phyloP scores from a whole-genome alignment of 2,113 vertebrate genomes.

The Gobius niger region DNA sequence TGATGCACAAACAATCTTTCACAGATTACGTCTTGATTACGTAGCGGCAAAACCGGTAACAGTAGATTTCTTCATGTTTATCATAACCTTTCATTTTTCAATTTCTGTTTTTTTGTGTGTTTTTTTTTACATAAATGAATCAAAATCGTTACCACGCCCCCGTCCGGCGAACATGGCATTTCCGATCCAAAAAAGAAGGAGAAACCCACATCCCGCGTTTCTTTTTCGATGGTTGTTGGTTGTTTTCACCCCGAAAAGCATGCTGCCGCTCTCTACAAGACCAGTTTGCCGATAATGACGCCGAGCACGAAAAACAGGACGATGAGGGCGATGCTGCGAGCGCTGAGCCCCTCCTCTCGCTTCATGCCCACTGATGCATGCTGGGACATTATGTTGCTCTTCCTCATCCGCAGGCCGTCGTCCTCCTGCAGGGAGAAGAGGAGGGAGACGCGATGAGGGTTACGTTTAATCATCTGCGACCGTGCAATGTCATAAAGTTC shows the following conservation, averaged over 20 bases:
- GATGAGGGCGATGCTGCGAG: conserved; percentile 86
- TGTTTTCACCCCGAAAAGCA: conserved; percentile 69
- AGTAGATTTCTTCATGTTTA: conserved; percentile 74
- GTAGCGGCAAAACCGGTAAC: conserved; percentile 90
- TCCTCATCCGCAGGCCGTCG: conserved; percentile 92
- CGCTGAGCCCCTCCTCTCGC: conserved; percentile 89
- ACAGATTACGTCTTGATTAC: conserved; percentile 73
- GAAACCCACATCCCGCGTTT: conserved; percentile 72
- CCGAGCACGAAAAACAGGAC: conserved; percentile 94
- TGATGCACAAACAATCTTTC: too few relatives aligned
- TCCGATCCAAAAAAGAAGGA: conserved; percentile 68
- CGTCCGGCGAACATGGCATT: conserved; percentile 79
- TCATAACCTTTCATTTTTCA: conserved; percentile 41
- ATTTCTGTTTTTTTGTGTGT: conserved; percentile 50
- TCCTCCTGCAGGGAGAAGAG: conserved; percentile 81
- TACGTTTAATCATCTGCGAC: too few relatives aligned
- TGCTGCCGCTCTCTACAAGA: conserved; percentile 89
- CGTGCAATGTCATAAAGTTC: too few relatives aligned
- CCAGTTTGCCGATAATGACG: conserved; percentile 93
- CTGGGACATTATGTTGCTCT: conserved; percentile 81
- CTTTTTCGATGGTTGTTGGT: conserved; percentile 34
- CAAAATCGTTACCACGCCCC: conserved; percentile 75
- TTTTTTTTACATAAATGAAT: conserved; percentile 83
- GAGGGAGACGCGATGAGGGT: background rate
- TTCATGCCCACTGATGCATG: conserved; percentile 77